phyloP scores from a whole-genome alignment of 1,140 invertebrate genomes.

The Drosophila triauraria region DNA sequence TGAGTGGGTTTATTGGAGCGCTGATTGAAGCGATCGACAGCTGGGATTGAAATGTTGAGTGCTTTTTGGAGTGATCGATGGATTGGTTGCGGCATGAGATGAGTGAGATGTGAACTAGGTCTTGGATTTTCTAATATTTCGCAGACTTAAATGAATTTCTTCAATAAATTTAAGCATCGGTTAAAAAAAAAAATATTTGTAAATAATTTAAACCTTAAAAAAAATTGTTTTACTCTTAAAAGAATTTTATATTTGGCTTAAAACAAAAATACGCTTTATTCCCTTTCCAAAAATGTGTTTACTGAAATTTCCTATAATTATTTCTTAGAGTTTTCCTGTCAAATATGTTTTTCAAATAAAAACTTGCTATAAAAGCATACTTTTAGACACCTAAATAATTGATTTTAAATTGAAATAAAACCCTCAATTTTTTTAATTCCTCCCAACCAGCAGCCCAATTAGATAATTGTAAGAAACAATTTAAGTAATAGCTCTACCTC shows the following conservation, averaged over 20 bases:
- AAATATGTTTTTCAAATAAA: not conserved
- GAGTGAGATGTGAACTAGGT: not conserved
- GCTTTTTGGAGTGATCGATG: constrained; percentile 22
- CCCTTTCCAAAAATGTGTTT: not conserved
- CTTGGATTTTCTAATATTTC: not conserved
- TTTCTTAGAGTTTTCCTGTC: no score
- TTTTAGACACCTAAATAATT: not conserved
- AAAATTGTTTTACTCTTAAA: no score
- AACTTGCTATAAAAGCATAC: no score
- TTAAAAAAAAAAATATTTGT: no score
- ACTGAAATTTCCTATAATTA: no score
- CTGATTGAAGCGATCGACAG: constrained; percentile 35
- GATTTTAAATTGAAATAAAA: not conserved
- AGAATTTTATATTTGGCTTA: no score
- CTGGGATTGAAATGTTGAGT: constrained; percentile 45
- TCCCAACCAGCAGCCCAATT: not conserved
- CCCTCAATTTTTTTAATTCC: not conserved
- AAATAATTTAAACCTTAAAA: no score
- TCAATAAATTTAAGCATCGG: no score
- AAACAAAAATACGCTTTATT: not conserved
- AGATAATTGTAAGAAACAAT: constrained; percentile 4
- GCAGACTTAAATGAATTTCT: not conserved
- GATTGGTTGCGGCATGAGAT: not conserved
- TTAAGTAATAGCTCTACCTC: not conserved
- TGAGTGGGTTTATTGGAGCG: constrained; percentile 50